phyloP scores from a whole-genome alignment of 2,113 vertebrate genomes.

The Echinops telfairi region DNA sequence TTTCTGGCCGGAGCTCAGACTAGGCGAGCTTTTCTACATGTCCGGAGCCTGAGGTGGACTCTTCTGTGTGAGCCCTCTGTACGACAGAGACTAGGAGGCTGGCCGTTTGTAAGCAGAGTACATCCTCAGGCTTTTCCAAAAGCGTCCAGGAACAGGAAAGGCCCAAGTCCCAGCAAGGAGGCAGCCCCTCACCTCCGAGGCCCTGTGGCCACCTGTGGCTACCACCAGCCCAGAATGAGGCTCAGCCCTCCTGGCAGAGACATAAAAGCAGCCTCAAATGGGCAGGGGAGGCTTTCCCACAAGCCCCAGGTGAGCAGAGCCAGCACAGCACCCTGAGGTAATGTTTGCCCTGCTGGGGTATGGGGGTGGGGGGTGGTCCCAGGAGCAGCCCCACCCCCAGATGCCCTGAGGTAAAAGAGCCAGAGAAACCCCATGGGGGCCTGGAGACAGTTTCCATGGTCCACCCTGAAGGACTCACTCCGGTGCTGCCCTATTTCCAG shows the following conservation, averaged over 20 bases:
- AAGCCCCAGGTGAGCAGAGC: background rate
- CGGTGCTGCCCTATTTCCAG: too few species aligned
- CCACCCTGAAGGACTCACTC: background rate
- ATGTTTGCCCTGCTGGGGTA: background rate
- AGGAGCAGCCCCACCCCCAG: background rate
- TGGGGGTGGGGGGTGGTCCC: background rate
- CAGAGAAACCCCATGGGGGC: background rate
- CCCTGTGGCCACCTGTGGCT: background rate
- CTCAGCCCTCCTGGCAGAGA: background rate
- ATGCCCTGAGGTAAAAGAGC: background rate
- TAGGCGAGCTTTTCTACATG: background rate
- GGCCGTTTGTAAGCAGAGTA: accelerated
- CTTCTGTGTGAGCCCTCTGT: background rate
- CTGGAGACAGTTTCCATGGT: background rate
- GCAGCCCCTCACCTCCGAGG: accelerated
- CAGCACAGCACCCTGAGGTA: background rate
- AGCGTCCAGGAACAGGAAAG: background rate
- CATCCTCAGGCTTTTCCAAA: background rate
- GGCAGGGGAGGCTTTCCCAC: background rate
- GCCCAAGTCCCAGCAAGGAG: background rate
- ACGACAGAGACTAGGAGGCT: background rate
- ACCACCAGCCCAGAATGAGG: background rate
- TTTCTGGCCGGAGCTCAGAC: background rate
- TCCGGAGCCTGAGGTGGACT: background rate
- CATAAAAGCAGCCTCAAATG: background rate